Base-by-base conservation (phyloP, 2,888 invertebrate genomes). In the Resseliella maxima region DNA sequence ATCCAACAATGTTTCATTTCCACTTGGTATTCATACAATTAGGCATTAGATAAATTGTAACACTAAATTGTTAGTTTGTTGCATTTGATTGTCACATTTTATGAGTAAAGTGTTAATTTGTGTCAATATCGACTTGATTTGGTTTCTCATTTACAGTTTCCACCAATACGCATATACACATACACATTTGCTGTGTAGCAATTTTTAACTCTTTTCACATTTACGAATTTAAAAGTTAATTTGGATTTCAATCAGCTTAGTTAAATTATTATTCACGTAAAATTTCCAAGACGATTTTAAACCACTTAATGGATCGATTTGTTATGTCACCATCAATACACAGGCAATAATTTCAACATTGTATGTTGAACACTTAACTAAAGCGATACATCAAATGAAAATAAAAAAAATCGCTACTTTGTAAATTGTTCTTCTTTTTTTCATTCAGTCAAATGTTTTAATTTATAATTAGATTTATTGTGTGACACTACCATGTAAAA, bases 91-190 rank as follows among this genome's bases (percentile, higher is more conserved):
- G 59, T 2, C 15, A 15, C 18, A 31, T 31, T 31, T 72, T 10
- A 31, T 72, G 31, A 12, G n/a, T n/a, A 31, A 72, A 35, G 72
- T 72, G 72, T 72, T 72, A 72, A 72, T 72, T 72, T 31, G 72
- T 72, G 72, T 72, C 72, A 72, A 15, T 72, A 21, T 31, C 3
- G 2, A 31, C 12, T 72, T 72, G 24, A 5, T 59, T 59, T 5
- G 21, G 2, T 72, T 72, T 72, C 24, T 0, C 59, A 1, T 59
- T 24, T 3, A 59, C 6, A 24, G 12, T 24, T 50, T 50, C 46
- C 50, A 24, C n/a, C 59, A 59, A 59, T 24, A 59, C n/a, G 21
- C 1, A 59, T 59, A 8, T 8, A 18, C 18, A 15, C 12, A 50
- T 41, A 8, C 41, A 12, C n/a, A n/a, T n/a, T n/a, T n/a, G n/a